Conservation (phyloP, 2,888 invertebrate species). For the Gortyna flavago region DNA sequence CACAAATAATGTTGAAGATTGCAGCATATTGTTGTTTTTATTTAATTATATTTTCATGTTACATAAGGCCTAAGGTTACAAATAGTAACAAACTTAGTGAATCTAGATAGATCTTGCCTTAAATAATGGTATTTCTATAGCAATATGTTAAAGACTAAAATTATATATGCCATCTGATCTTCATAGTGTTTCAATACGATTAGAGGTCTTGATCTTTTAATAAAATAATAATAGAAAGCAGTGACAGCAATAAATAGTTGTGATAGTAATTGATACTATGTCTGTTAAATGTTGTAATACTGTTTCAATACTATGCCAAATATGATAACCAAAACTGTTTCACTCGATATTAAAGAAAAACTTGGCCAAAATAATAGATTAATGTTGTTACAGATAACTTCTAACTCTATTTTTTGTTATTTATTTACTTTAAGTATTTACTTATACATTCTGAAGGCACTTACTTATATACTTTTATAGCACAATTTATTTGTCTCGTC, state of each 20-base stretch:
- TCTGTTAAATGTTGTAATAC: slow-evolving; percentile 60
- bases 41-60: slow-evolving; percentile 69
- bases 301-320: slow-evolving; percentile 69
- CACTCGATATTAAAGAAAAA: slow-evolving; percentile 65
- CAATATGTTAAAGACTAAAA: slow-evolving; percentile 62
- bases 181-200: slow-evolving; percentile 58
- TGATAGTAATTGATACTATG: slow-evolving; percentile 62
- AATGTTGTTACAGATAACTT: slow-evolving; percentile 52
- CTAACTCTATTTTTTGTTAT: slow-evolving; percentile 46
- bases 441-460: slow-evolving; percentile 57
- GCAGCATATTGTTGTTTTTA: slow-evolving; percentile 65
- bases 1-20: slow-evolving; percentile 70
- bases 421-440: slow-evolving; percentile 37
- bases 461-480: slow-evolving; percentile 57
- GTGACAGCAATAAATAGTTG: slow-evolving; percentile 57
- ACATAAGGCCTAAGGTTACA: slow-evolving; percentile 60
- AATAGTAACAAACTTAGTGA: slow-evolving; percentile 49
- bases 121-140: slow-evolving; percentile 52
- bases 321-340: slow-evolving; percentile 74
- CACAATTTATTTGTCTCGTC: slow-evolving; percentile 53
- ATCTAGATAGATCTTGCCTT: slow-evolving; percentile 60
- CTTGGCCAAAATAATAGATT: slow-evolving; percentile 70
- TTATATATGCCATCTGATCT: slow-evolving; percentile 53
- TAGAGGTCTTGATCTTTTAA: slow-evolving; percentile 62
- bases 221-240: slow-evolving; percentile 58